A percentile compares a stretch with the other conserved stretches of the same genome.
Conservation (phyloP, 2,797 vertebrate species). For the Poecilia picta region DNA sequence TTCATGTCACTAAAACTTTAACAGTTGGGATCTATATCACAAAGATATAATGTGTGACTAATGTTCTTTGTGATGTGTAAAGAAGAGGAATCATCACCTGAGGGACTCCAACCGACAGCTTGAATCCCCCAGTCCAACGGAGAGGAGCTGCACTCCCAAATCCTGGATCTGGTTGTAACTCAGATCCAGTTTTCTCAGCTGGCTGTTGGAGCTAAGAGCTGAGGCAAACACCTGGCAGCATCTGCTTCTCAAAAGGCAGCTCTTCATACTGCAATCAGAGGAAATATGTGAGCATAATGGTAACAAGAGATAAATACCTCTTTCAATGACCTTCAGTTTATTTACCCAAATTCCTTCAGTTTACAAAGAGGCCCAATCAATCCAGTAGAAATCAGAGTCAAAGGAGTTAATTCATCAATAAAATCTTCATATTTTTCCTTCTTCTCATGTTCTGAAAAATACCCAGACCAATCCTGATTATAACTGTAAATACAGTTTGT, state of each 20-base stretch:
- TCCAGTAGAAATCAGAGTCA: conserved; percentile 12
- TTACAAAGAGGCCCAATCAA: conserved; percentile 17
- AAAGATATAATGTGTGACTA: background rate
- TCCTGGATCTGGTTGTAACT: conserved; percentile 1
- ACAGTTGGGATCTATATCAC: background rate
- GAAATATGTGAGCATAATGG: background rate
- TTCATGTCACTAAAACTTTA: background rate
- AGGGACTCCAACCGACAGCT: background rate
- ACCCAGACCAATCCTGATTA: background rate
- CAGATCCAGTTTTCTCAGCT: conserved; percentile 3
- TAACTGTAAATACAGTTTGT: conserved; percentile 19
- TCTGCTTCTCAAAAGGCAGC: conserved; percentile 23
- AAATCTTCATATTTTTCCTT: background rate
- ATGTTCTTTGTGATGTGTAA: background rate
- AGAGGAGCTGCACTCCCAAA: background rate
- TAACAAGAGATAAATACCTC: background rate
- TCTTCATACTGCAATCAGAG: conserved; percentile 16
- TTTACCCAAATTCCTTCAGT: conserved; percentile 25
- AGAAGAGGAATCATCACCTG: background rate
- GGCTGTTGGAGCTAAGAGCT: conserved; percentile 28
- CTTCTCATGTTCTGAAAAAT: background rate
- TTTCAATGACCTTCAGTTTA: background rate
- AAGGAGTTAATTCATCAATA: conserved; percentile 7
- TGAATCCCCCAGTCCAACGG: background rate
- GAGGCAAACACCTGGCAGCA: conserved; percentile 25